phyloP scores from a whole-genome alignment of 2,797 vertebrate genomes.

The Xiphorhynchus erythropygius region DNA sequence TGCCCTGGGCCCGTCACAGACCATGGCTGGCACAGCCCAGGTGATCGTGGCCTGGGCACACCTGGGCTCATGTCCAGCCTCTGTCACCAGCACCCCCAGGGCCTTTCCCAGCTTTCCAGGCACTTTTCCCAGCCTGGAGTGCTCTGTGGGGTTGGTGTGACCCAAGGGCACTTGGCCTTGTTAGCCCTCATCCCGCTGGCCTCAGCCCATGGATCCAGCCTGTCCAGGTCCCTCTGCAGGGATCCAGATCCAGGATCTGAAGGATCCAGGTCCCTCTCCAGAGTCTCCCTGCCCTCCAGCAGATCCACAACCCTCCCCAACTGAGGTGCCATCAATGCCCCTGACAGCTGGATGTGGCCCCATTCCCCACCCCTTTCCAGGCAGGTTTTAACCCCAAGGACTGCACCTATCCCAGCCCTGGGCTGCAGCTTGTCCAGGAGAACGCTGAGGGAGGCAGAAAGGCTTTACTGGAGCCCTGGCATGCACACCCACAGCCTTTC shows the following conservation, averaged over 20 bases:
- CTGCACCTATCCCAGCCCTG: not conserved
- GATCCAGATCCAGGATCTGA: no score
- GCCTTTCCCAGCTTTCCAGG: not conserved
- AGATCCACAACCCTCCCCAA: not conserved
- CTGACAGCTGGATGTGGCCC: not conserved
- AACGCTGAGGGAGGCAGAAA: not conserved
- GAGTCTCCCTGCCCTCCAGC: not conserved
- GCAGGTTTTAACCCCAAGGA: not conserved
- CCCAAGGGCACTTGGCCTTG: not conserved
- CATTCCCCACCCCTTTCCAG: not conserved
- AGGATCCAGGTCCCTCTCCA: not conserved
- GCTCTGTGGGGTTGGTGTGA: not conserved
- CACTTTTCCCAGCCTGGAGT: not conserved
- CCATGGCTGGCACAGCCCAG: not conserved
- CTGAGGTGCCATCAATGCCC: no score
- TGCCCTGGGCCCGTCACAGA: not conserved
- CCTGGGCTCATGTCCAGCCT: not conserved
- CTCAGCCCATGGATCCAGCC: not conserved
- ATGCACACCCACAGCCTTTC: not conserved
- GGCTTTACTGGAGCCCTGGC: not conserved
- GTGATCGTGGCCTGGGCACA: not conserved
- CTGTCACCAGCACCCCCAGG: not conserved
- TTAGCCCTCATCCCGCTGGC: not conserved
- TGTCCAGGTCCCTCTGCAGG: not conserved
- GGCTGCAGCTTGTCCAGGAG: not conserved